Evolutionary conservation across 2,888 invertebrate species (phyloP).

Genomic region (Lymantria monacha): DNA sequence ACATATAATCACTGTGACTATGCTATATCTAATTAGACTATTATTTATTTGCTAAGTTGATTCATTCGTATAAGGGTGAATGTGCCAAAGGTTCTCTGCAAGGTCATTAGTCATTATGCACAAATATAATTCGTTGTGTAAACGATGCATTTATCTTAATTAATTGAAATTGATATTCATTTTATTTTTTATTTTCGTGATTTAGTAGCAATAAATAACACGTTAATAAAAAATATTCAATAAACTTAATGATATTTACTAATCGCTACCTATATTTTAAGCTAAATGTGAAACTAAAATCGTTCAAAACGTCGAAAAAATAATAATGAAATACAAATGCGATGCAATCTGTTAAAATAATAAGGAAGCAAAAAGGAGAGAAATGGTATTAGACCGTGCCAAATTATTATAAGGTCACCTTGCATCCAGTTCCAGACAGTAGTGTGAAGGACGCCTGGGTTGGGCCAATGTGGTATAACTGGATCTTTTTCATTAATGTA

Average conservation of each 20-base stretch:
- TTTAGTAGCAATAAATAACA: not conserved
- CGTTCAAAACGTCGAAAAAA: too few species aligned
- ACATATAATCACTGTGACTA: not conserved
- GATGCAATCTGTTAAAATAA: too few species aligned
- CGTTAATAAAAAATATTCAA: not conserved
- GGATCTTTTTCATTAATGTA: conserved; percentile 7
- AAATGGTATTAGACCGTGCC: conserved; percentile 17
- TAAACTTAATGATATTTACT: not conserved
- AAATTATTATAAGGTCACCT: conserved; percentile 26
- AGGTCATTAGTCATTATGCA: conserved; percentile 8
- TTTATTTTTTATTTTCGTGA: not conserved
- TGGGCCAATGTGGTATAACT: conserved; percentile 3
- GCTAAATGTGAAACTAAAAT: not conserved
- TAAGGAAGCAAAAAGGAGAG: conserved; percentile 12
- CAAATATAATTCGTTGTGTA: not conserved
- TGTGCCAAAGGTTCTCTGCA: conserved; percentile 15
- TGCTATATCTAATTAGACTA: not conserved
- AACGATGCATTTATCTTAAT: not conserved
- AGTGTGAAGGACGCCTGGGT: conserved; percentile 21
- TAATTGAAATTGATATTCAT: not conserved
- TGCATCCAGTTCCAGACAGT: conserved; percentile 15
- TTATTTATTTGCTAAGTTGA: not conserved
- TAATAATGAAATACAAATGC: too few species aligned
- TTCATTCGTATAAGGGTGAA: conserved; percentile 14
- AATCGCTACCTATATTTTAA: not conserved